Evolutionary conservation across 2,888 invertebrate genomes (phyloP), one percentile per base, ranked within the genome.

Genomic region (Tridacna crocea): DNA sequence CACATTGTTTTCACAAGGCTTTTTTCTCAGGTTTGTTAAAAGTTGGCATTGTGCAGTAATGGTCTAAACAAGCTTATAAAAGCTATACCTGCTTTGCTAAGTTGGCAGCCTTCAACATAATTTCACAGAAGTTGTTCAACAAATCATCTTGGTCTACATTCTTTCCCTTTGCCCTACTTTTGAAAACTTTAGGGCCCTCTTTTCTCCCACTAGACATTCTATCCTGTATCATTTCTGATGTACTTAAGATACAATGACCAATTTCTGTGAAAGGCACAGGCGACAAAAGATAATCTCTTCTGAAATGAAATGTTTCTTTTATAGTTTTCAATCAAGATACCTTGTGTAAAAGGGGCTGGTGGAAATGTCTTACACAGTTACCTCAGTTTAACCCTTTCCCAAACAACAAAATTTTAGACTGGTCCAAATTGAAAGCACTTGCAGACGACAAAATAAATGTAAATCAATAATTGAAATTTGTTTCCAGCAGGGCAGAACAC

Each of bases 231-330:
- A 70, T 24, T 8, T 22, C 51, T 58, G 55, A 24, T 26, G 51
- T 27, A 46, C 60, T 51, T 36, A 27, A 26, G 15, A 70, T 51
- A 70, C 70, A 70, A 51, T 70, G 70, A 24, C 61, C 27, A 2
- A 89, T 46, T 22, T 86, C 83, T 47, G 68, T 66, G 26, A 90
- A 88, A 47, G 88, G 90, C 0, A 88, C 84, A 27, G 88, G 88
- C 27, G 80, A 76, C 60, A 87, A 58, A 58, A 90, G 75, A 72
- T 88, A 84, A 13, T 84, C 80, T 48, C 80, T 87, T 65, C 90
- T 89, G 77, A 13, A 83, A 85, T 17, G 15, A 55, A 58, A 36
- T 36, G 36, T 36, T 8, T 36, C 36, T 36, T 36, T 36, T 36
- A 36, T 8, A 36, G 8, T 36, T 36, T 36, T 36, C 3, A 36